Evolutionary conservation across 2,797 vertebrate genomes (phyloP).

Genomic region (Okamejei kenojei): DNA sequence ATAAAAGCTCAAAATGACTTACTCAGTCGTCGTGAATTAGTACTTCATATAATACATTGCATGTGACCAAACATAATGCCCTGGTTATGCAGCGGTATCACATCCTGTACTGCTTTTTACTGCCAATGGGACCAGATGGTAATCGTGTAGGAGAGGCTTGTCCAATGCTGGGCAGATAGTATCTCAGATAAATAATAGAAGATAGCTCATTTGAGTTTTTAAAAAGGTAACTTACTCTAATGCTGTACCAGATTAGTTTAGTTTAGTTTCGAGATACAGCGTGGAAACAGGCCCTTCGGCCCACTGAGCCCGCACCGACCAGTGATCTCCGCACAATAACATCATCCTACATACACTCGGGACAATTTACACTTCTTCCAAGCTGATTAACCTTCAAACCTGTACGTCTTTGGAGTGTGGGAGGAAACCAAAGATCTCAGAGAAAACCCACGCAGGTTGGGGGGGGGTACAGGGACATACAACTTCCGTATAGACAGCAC

Average conservation of each 20-base stretch:
- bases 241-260: neutral
- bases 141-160: neutral
- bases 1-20: neutral
- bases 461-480: too few species aligned
- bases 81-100: neutral
- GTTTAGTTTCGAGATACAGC: too few species aligned
- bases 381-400: too few species aligned
- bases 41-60: conserved; percentile 23
- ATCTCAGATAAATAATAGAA: neutral
- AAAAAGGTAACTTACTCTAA: neutral
- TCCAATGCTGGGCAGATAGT: neutral
- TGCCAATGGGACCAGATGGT: neutral
- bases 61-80: conserved; percentile 19
- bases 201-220: neutral
- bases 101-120: neutral
- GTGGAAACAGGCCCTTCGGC: too few species aligned
- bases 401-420: too few species aligned
- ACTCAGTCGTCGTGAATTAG: conserved; percentile 5
- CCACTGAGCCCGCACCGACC: too few species aligned
- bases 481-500: too few species aligned
- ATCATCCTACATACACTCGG: too few species aligned
- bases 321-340: too few species aligned
- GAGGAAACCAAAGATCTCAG: too few species aligned
- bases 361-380: too few species aligned
- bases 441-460: too few species aligned